Evolutionary conservation across 2,113 vertebrate species (phyloP).

Genomic region (Aix galericulata): DNA sequence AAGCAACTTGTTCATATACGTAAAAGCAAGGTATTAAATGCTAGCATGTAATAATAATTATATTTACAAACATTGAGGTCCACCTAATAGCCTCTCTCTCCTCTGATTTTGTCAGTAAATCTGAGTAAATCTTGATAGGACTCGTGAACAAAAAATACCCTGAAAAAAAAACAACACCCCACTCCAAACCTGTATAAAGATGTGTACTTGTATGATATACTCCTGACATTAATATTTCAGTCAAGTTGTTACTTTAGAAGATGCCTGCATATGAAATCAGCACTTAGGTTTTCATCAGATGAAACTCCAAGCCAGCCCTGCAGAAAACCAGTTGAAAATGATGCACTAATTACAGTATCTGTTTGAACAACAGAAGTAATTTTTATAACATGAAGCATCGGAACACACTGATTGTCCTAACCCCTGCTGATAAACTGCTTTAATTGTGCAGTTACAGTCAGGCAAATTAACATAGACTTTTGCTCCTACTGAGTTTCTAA

Average conservation of each 20-base stretch:
- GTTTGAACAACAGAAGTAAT: conserved; percentile 76
- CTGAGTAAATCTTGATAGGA: not conserved
- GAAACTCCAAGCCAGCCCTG: conserved; percentile 8
- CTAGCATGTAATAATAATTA: not conserved
- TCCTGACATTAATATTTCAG: not conserved
- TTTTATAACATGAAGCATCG: conserved; percentile 62
- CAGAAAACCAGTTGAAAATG: conserved; percentile 57
- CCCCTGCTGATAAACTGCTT: conserved; percentile 70
- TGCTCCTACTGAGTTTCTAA: conserved; percentile 67
- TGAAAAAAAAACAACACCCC: not conserved
- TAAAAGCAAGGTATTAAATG: not conserved
- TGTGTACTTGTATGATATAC: not conserved
- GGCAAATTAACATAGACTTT: conserved; percentile 69
- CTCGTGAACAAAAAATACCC: not conserved
- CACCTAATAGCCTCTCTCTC: not conserved
- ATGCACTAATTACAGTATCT: conserved; percentile 74
- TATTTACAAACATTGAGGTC: not conserved
- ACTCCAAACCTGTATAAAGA: not conserved
- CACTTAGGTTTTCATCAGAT: not conserved
- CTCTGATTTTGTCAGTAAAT: not conserved
- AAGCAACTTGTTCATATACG: not conserved
- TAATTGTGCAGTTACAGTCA: conserved; percentile 72
- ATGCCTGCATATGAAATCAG: not conserved
- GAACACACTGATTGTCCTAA: conserved; percentile 70
- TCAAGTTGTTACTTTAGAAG: not conserved